Percentiles rank a stretch among this genome's conserved stretches.
Conservation (phyloP, 2,797 vertebrate genomes). For the Hypotaenidia philippensis region DNA sequence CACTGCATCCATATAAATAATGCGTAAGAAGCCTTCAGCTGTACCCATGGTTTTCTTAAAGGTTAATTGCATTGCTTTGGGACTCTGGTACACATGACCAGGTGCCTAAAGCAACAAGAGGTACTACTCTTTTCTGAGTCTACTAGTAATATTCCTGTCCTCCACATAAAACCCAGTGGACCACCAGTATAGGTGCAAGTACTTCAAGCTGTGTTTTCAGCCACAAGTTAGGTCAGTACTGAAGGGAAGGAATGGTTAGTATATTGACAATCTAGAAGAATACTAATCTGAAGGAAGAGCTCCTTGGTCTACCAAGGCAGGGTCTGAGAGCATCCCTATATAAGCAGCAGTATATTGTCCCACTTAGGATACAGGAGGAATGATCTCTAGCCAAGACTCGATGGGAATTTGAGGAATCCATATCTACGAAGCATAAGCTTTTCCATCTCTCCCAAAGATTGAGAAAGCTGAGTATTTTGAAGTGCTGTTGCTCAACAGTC, state of each 20-base stretch:
- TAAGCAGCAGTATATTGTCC: not conserved
- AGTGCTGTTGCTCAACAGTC: not conserved
- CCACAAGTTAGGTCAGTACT: not conserved
- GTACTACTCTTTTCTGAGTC: not conserved
- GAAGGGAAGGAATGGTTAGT: not conserved
- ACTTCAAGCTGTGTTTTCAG: not conserved
- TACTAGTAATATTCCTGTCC: not conserved
- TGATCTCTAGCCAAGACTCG: not conserved
- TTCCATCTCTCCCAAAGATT: not conserved
- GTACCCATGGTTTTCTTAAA: not conserved
- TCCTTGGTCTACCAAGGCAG: not conserved
- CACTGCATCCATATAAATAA: not conserved
- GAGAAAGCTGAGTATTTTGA: not conserved
- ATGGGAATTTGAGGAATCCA: not conserved
- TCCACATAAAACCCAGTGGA: not conserved
- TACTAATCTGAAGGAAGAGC: not conserved
- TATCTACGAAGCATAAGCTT: not conserved
- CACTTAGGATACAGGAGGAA: not conserved
- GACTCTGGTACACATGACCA: not conserved
- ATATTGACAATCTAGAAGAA: not conserved
- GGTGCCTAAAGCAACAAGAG: not conserved
- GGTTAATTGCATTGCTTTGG: not conserved
- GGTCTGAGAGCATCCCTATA: not conserved
- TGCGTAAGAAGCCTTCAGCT: not conserved
- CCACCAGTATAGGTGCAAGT: not conserved